phyloP scores from a whole-genome alignment of 2,113 vertebrate genomes.

The Arenaria interpres region DNA sequence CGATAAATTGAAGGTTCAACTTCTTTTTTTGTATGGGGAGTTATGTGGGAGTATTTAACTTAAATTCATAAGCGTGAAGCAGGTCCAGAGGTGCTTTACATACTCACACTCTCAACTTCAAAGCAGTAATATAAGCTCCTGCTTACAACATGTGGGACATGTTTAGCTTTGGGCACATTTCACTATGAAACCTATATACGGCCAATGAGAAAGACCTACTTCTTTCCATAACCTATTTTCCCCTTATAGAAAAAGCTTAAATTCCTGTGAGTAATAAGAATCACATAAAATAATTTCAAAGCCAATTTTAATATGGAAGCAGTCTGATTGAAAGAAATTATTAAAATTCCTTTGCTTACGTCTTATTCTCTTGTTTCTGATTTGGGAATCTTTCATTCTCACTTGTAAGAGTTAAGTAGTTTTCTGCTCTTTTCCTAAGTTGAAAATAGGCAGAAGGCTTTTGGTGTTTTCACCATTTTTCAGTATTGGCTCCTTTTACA shows the following conservation, averaged over 20 bases:
- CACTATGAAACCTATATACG: constrained; percentile 42
- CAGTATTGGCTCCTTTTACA: neutral
- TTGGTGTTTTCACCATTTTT: neutral
- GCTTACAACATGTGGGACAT: constrained; percentile 19
- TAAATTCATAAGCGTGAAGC: neutral
- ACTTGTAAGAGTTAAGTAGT: neutral
- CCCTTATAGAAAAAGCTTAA: neutral
- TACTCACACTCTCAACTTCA: constrained; percentile 41
- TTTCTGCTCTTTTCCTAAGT: neutral
- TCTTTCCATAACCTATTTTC: constrained; percentile 51
- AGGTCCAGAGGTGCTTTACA: constrained; percentile 48
- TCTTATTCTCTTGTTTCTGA: neutral
- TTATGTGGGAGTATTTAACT: constrained; percentile 12
- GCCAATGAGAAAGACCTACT: constrained; percentile 6
- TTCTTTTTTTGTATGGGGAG: neutral
- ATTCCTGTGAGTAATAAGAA: neutral
- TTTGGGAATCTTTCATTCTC: neutral
- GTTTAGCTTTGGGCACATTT: constrained; percentile 54
- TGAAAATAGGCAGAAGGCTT: neutral
- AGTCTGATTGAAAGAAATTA: neutral
- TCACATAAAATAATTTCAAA: constrained; percentile 19
- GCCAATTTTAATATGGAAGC: neutral
- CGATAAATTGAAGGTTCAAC: neutral
- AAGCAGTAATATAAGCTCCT: constrained; percentile 37
- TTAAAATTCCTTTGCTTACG: neutral